A percentile compares a stretch with the other conserved stretches of the same genome.
Conservation (phyloP, 2,113 vertebrate genomes). For the Pelodiscus sinensis region DNA sequence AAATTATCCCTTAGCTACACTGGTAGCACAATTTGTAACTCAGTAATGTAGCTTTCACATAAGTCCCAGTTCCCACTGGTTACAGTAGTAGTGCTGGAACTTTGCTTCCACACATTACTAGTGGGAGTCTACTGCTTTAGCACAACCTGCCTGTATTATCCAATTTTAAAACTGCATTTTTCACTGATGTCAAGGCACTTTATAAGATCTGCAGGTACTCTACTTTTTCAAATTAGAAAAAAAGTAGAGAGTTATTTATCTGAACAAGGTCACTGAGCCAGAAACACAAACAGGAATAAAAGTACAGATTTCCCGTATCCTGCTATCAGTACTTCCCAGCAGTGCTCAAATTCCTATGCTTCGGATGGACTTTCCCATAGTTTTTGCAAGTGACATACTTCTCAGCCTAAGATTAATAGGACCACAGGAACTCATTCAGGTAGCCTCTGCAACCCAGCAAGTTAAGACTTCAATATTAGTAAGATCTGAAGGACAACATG, state of each 20-base stretch:
- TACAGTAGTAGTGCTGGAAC: not conserved
- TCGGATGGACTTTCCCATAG: not conserved
- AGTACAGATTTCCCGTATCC: not conserved
- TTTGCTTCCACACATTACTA: fast-evolving
- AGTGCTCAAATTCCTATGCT: fast-evolving
- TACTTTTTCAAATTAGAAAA: not conserved
- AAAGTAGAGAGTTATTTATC: not conserved
- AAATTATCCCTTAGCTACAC: not conserved
- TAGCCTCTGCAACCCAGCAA: not conserved
- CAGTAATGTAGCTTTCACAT: not conserved
- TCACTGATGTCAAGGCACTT: not conserved
- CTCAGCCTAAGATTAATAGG: not conserved
- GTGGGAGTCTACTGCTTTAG: fast-evolving
- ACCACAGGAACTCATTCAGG: not conserved
- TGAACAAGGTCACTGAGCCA: fast-evolving
- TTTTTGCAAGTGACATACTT: not conserved
- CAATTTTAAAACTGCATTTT: not conserved
- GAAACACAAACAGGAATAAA: fast-evolving
- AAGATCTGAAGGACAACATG: fast-evolving
- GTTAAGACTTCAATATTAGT: fast-evolving
- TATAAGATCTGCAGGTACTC: not conserved
- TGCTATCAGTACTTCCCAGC: not conserved
- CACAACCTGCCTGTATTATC: fast-evolving
- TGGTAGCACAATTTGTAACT: fast-evolving
- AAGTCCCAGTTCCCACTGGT: not conserved